Percentiles rank a stretch among this genome's conserved stretches.
Conservation (phyloP, 2,888 invertebrate species). For the Eurytoma adleriae region DNA sequence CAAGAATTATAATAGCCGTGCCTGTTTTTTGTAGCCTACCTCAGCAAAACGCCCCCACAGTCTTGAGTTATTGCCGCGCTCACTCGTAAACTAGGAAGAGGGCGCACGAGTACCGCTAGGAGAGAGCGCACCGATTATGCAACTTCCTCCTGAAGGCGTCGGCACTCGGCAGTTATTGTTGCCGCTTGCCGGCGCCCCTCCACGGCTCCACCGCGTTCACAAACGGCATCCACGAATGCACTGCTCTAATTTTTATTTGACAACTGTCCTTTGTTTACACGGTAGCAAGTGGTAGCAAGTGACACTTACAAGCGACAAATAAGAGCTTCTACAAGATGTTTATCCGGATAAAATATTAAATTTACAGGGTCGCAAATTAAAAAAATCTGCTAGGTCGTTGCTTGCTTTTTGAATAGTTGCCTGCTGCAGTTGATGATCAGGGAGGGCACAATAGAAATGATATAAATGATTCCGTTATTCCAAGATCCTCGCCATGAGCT, state of each 20-base stretch:
- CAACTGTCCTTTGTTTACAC: constrained; percentile 47
- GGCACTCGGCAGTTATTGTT: constrained; percentile 10
- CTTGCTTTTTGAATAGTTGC: too few species aligned
- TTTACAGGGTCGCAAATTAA: too few species aligned
- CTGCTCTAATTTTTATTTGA: constrained; percentile 30
- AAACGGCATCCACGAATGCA: not conserved
- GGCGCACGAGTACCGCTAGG: constrained; percentile 57
- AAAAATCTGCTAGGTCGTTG: too few species aligned
- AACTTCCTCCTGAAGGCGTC: constrained; percentile 53
- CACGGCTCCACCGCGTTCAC: not conserved
- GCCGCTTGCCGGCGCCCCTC: not conserved
- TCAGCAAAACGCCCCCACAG: constrained; percentile 40
- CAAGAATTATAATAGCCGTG: constrained; percentile 42
- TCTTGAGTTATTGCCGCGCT: constrained; percentile 26
- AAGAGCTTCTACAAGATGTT: too few species aligned
- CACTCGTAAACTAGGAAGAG: not conserved
- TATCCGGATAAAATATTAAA: too few species aligned
- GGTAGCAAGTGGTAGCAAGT: too few species aligned
- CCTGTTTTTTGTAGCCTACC: not conserved
- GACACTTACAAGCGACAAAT: too few species aligned
- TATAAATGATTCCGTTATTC: constrained; percentile 48
- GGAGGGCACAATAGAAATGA: constrained; percentile 35
- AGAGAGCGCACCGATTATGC: constrained; percentile 57
- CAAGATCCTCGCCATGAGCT: constrained; percentile 49
- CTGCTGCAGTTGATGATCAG: too few species aligned